Conservation (phyloP, 2,113 vertebrate genomes). For the Hypanus sabinus region DNA sequence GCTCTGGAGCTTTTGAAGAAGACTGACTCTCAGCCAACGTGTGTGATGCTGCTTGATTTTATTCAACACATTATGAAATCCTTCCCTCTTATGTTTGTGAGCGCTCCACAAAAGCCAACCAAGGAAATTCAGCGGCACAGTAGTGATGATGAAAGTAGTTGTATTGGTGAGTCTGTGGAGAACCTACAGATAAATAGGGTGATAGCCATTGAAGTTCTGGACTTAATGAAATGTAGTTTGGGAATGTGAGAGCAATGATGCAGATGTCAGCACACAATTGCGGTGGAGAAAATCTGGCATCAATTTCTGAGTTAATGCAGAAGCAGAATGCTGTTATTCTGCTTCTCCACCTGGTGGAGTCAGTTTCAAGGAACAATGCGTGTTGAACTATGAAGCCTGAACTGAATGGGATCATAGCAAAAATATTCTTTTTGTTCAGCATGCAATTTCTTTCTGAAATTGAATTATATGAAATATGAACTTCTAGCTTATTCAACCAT, state of each 20-base stretch:
- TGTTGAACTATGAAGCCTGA: too few species aligned
- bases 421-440: too few species aligned
- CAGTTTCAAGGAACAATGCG: too few species aligned
- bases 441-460: not conserved
- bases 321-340: too few species aligned
- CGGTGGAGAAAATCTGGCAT: too few species aligned
- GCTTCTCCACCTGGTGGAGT: too few species aligned
- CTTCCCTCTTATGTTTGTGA: constrained; percentile 89
- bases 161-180: constrained; percentile 58
- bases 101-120: constrained; percentile 48
- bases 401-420: too few species aligned
- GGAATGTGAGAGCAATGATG: too few species aligned
- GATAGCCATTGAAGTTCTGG: too few species aligned
- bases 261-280: too few species aligned
- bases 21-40: constrained; percentile 80
- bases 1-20: constrained; percentile 85
- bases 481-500: not conserved
- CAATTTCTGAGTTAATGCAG: too few species aligned
- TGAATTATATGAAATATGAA: not conserved
- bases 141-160: constrained; percentile 61
- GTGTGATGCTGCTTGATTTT: constrained; percentile 94
- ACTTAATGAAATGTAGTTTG: too few species aligned
- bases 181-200: not conserved
- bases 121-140: constrained; percentile 60
- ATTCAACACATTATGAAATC: constrained; percentile 94